Conservation (phyloP, 2,797 vertebrate species). For the Chaetophractus vellerosus region DNA sequence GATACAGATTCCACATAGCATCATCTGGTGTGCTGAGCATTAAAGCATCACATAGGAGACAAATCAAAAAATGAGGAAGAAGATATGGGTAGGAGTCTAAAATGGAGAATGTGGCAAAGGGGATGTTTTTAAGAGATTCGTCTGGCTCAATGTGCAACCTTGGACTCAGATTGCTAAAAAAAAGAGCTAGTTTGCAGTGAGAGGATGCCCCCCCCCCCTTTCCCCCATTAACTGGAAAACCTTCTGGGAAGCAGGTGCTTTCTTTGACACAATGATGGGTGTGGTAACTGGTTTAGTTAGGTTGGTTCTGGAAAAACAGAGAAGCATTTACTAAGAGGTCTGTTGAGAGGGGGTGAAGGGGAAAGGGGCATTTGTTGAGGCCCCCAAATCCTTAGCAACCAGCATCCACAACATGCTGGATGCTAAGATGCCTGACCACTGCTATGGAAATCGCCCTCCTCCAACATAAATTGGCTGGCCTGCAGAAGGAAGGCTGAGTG, state of each 20-base stretch:
- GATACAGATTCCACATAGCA: slow-evolving; percentile 17
- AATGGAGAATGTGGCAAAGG: not conserved
- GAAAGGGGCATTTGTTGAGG: not conserved
- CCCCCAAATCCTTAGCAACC: not conserved
- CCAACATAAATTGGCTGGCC: not conserved
- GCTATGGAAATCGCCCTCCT: not conserved
- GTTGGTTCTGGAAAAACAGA: not conserved
- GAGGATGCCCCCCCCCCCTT: not conserved
- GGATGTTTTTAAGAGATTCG: not conserved
- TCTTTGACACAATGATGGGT: not conserved
- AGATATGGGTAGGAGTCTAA: not conserved
- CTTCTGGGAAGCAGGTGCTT: not conserved
- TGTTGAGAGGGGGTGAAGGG: not conserved
- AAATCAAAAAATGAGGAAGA: slow-evolving; percentile 16
- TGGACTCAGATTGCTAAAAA: not conserved
- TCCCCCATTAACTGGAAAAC: not conserved
- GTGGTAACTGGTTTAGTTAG: not conserved
- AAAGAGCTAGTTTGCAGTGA: not conserved
- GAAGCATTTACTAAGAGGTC: not conserved
- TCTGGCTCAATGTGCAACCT: not conserved
- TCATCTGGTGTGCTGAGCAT: not conserved
- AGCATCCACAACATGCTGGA: not conserved
- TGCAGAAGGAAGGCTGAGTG: not conserved
- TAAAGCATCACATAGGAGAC: slow-evolving; percentile 14
- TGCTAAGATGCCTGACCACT: not conserved